Evolutionary conservation across 2,888 invertebrate genomes (phyloP).

Genomic region (Oxycera nigricornis): DNA sequence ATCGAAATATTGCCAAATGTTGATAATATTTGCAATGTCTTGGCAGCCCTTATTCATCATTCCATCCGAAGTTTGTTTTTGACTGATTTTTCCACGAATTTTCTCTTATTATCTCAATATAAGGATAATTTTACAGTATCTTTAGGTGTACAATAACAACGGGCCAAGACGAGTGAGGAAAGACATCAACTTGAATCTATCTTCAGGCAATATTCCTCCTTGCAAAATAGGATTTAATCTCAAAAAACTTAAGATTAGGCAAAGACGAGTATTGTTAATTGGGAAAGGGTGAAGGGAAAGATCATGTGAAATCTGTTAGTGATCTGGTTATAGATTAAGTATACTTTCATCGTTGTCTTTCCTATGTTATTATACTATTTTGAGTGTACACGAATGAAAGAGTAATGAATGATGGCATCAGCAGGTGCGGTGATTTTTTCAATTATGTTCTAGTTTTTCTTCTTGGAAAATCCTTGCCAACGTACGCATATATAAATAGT

Average conservation of each 20-base stretch:
- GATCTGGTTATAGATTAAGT: slow-evolving; percentile 25
- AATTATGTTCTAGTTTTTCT: not conserved
- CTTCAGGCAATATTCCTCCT: slow-evolving; percentile 15
- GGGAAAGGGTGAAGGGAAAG: not conserved
- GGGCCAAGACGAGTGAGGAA: not conserved
- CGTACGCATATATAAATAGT: no score
- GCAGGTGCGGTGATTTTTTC: slow-evolving; percentile 19
- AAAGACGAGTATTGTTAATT: slow-evolving; percentile 17
- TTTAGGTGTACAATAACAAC: not conserved
- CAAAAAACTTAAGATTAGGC: slow-evolving; percentile 22
- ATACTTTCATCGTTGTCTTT: not conserved
- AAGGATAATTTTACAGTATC: slow-evolving; percentile 20
- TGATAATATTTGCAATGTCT: no score
- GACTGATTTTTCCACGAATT: not conserved
- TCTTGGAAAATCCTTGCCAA: not conserved
- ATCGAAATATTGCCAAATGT: no score
- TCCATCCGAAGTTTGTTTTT: not conserved
- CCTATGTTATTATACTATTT: not conserved
- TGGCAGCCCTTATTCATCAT: not conserved
- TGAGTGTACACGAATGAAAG: not conserved
- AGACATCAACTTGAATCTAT: slow-evolving; percentile 16
- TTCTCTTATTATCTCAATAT: slow-evolving; percentile 20
- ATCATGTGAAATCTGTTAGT: slow-evolving; percentile 10
- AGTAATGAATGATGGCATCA: not conserved
- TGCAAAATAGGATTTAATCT: slow-evolving; percentile 31